phyloP scores from a whole-genome alignment of 2,113 vertebrate species.

The Nothoprocta perdicaria region DNA sequence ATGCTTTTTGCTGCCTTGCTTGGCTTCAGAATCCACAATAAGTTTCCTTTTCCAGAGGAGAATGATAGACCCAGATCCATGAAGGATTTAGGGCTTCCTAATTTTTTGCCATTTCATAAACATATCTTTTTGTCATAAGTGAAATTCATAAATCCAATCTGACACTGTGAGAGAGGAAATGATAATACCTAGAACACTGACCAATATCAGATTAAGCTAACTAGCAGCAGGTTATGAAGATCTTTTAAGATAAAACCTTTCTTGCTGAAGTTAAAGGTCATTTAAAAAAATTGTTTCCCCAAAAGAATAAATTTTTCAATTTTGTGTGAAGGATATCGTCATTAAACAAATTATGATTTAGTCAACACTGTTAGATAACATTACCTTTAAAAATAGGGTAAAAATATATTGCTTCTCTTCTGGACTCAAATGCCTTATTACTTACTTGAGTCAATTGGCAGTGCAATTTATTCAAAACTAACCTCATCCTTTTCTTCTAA shows the following conservation, averaged over 20 bases:
- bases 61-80: neutral
- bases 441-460: neutral
- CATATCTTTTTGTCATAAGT: neutral
- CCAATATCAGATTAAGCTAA: neutral
- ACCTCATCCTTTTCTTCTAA: neutral
- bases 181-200: neutral
- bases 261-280: neutral
- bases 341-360: neutral
- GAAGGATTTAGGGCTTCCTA: accelerated
- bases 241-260: neutral
- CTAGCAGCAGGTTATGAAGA: neutral
- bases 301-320: neutral
- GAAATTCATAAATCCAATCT: neutral
- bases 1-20: neutral
- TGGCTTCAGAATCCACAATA: neutral
- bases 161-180: neutral
- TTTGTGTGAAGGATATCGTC: neutral
- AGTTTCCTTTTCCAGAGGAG: neutral
- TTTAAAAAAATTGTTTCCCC: neutral
- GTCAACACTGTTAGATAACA: neutral
- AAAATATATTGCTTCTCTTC: neutral
- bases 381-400: neutral
- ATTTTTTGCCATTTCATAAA: neutral
- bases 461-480: neutral
- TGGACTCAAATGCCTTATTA: neutral